These are phyloP conservation scores for Trachelipus rathkii DNA, from an alignment of 1,140 invertebrate species.

Conservation along the genomic window DNA sequence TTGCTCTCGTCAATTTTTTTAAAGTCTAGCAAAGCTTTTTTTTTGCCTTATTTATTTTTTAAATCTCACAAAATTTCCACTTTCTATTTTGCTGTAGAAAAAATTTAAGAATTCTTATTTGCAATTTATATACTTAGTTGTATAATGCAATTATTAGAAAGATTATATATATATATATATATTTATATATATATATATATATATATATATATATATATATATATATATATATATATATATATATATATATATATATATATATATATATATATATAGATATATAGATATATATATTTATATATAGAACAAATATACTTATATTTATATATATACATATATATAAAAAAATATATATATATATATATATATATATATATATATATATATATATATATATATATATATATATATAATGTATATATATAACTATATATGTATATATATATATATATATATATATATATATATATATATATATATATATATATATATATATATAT, in stretches of 20 bases:
- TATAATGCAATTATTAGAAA: too few relatives aligned
- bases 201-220: not conserved
- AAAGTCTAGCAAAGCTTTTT: too few relatives aligned
- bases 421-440: not conserved
- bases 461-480: not conserved
- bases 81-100: too few relatives aligned
- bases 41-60: too few relatives aligned
- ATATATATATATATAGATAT: not conserved
- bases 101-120: too few relatives aligned
- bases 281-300: not conserved
- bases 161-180: constrained; percentile 4
- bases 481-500: not conserved
- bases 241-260: not conserved
- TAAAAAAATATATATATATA: too few relatives aligned
- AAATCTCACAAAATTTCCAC: too few relatives aligned
- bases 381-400: constrained; percentile 15
- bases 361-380: constrained; percentile 15
- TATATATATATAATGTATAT: not conserved
- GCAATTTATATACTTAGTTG: too few relatives aligned
- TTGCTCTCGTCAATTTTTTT: too few relatives aligned
- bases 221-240: constrained; percentile 8
- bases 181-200: constrained; percentile 11
- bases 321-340: too few relatives aligned
- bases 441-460: not conserved
- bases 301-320: too few relatives aligned